phyloP scores from a whole-genome alignment of 2,113 vertebrate genomes.

The Mesembrinibis cayennensis region DNA sequence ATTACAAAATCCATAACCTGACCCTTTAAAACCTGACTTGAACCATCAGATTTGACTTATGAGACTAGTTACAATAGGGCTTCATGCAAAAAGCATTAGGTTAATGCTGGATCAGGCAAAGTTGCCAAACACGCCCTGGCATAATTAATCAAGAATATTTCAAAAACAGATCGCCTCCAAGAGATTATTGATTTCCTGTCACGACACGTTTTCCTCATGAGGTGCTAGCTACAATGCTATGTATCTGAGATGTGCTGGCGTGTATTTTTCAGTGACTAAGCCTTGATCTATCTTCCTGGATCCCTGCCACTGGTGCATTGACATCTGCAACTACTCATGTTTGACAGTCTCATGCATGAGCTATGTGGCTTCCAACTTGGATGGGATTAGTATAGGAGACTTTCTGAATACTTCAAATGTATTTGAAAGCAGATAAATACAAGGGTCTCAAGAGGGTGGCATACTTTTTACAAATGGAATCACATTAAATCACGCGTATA shows the following conservation, averaged over 20 bases:
- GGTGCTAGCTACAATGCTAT: slow-evolving; percentile 52
- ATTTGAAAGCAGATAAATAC: slow-evolving; percentile 75
- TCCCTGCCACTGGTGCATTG: slow-evolving; percentile 66
- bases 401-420: slow-evolving; percentile 63
- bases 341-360: slow-evolving; percentile 75
- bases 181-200: slow-evolving; percentile 79
- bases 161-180: slow-evolving; percentile 70
- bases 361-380: slow-evolving; percentile 76
- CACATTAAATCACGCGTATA: neutral
- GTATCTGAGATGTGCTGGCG: slow-evolving; percentile 66
- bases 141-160: slow-evolving; percentile 80
- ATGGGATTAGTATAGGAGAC: slow-evolving; percentile 68
- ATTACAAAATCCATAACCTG: slow-evolving; percentile 75
- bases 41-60: slow-evolving; percentile 74
- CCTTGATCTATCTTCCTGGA: slow-evolving; percentile 75
- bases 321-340: slow-evolving; percentile 82
- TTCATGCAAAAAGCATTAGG: slow-evolving; percentile 79
- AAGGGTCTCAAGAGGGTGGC: slow-evolving; percentile 49
- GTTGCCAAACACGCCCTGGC: slow-evolving; percentile 67
- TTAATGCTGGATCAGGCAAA: slow-evolving; percentile 70
- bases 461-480: slow-evolving; percentile 48
- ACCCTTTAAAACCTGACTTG: slow-evolving; percentile 70
- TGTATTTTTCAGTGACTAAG: slow-evolving; percentile 72
- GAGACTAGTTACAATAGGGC: slow-evolving; percentile 66
- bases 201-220: slow-evolving; percentile 59